These are phyloP conservation scores for Solen grandis DNA, from an alignment of 1,140 invertebrate species.

Conservation along the genomic window DNA sequence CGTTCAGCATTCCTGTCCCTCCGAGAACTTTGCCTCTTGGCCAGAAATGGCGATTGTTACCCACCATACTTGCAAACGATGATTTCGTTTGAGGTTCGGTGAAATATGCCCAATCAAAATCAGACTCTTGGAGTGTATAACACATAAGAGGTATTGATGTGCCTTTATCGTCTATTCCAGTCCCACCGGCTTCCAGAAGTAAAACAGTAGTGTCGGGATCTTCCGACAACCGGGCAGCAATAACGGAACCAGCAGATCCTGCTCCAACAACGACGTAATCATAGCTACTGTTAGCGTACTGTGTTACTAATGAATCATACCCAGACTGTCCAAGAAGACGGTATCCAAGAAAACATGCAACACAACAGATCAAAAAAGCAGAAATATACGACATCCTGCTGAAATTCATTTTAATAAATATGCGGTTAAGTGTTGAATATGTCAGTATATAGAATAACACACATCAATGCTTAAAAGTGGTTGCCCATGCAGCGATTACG, in stretches of 20 bases:
- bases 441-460: too few species aligned
- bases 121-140: conserved; percentile 25
- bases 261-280: conserved; percentile 87
- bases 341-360: too few species aligned
- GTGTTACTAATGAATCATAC: too few species aligned
- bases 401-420: too few species aligned
- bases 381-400: too few species aligned
- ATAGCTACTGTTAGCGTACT: conserved; percentile 1
- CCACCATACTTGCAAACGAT: too few species aligned
- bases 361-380: too few species aligned
- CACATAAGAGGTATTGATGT: conserved; percentile 59
- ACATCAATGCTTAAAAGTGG: too few species aligned
- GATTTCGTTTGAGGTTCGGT: too few species aligned
- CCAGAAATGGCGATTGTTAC: conserved; percentile 84
- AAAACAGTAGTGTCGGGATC: conserved; percentile 87
- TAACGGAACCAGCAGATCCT: conserved; percentile 95
- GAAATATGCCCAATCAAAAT: conserved; percentile 94
- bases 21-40: conserved; percentile 88
- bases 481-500: too few species aligned
- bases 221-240: conserved; percentile 94
- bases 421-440: too few species aligned
- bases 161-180: conserved; percentile 94
- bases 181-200: conserved; percentile 93
- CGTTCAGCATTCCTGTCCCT: conserved; percentile 83
- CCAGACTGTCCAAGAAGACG: too few species aligned